Percentiles rank a stretch among this genome's conserved stretches.
Evolutionary conservation across 1,140 invertebrate genomes (phyloP).

Genomic region (Gyrodactylus salaris): DNA sequence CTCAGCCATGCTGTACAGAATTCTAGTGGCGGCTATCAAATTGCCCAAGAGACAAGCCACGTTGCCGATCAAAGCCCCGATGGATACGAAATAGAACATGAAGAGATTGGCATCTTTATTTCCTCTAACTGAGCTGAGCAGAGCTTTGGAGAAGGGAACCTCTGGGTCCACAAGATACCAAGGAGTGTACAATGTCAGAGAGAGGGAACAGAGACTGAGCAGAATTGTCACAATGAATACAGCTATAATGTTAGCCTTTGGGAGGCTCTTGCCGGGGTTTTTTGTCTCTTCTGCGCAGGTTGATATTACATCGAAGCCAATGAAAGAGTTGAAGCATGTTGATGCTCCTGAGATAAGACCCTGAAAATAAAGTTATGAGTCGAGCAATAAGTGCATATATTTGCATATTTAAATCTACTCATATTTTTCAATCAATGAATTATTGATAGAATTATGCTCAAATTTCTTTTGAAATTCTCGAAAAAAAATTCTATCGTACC

Average conservation of each 20-base stretch:
- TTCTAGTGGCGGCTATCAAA: slow-evolving; percentile 40
- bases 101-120: slow-evolving; percentile 27
- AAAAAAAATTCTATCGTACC: no score
- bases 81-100: slow-evolving; percentile 47
- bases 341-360: slow-evolving; percentile 24
- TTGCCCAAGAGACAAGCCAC: slow-evolving; percentile 43
- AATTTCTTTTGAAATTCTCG: no score
- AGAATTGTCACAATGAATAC: neutral
- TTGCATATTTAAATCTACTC: no score
- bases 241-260: slow-evolving; percentile 7
- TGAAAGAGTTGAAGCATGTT: slow-evolving; percentile 20
- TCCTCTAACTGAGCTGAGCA: slow-evolving; percentile 16
- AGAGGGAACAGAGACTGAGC: neutral
- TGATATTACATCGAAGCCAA: slow-evolving; percentile 19
- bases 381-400: no score
- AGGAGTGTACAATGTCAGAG: neutral
- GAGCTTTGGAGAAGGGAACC: slow-evolving; percentile 44
- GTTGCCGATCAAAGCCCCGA: slow-evolving; percentile 55
- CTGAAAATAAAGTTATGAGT: no score
- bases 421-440: slow-evolving; percentile 6
- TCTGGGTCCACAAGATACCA: slow-evolving; percentile 25
- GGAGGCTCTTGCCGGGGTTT: neutral
- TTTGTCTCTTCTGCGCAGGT: slow-evolving; percentile 13
- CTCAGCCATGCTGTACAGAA: slow-evolving; percentile 48
- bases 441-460: no score